A percentile compares a stretch with the other conserved stretches of the same genome.
phyloP scores from a whole-genome alignment of 2,888 invertebrate species.

The Chydorus sphaericus region DNA sequence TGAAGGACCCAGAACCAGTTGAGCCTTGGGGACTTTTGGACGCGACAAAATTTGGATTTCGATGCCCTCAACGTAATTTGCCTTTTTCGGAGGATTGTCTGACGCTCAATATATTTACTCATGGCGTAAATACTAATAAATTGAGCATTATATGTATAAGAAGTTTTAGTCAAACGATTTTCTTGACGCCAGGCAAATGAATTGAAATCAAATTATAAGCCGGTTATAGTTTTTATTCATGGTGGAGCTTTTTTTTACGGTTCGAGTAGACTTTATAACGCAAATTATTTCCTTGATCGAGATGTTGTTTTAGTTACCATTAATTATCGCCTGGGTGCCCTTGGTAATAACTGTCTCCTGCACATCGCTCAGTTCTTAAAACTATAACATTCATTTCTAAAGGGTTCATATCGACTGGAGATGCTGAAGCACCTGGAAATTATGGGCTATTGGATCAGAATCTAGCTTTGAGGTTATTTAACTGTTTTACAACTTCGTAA shows the following conservation, averaged over 20 bases:
- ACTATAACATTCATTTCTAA: too few relatives aligned
- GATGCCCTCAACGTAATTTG: constrained; percentile 13
- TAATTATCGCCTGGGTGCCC: constrained; percentile 47
- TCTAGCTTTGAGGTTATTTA: constrained; percentile 22
- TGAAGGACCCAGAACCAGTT: constrained; percentile 17
- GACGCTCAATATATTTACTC: constrained; percentile 18
- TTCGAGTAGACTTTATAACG: constrained; percentile 19
- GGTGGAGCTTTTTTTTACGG: constrained; percentile 21
- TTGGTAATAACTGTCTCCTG: constrained; percentile 18
- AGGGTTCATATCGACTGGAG: constrained; percentile 43
- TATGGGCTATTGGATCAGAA: constrained; percentile 30
- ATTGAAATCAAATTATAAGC: constrained; percentile 13
- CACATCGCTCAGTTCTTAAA: too few relatives aligned
- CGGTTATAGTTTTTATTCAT: constrained; percentile 25
- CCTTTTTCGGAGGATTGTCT: constrained; percentile 18
- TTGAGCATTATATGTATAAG: too few relatives aligned
- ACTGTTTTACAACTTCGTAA: too few relatives aligned
- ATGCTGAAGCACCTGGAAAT: constrained; percentile 47
- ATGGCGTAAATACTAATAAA: constrained; percentile 15
- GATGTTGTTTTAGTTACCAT: constrained; percentile 22
- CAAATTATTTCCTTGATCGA: constrained; percentile 20
- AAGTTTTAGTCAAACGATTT: too few relatives aligned
- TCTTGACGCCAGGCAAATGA: background rate
- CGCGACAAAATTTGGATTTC: constrained; percentile 13
- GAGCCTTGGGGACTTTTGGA: constrained; percentile 18